Percentiles rank a stretch among this genome's conserved stretches.
Evolutionary conservation across 2,888 invertebrate genomes (phyloP).

Genomic region (Auanema sp.): DNA sequence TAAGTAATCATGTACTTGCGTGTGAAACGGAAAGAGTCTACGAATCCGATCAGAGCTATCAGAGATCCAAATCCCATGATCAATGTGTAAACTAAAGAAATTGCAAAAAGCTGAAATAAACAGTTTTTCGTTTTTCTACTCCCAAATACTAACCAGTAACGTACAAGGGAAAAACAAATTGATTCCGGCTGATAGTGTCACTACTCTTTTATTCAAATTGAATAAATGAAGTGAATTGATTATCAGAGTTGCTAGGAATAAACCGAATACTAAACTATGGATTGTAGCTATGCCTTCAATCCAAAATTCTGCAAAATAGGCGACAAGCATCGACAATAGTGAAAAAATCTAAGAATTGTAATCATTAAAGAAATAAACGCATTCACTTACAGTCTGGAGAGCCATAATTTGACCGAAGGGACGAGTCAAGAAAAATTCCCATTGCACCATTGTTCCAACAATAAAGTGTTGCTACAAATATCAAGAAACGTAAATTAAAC

Average conservation of each 20-base stretch:
- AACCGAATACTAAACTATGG: constrained; percentile 14
- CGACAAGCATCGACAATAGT: constrained; percentile 21
- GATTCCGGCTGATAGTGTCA: constrained; percentile 7
- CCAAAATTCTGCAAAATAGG: constrained; percentile 30
- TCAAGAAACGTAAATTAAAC: not conserved
- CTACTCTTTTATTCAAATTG: constrained; percentile 27
- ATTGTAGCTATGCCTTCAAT: constrained; percentile 35
- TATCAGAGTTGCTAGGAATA: constrained; percentile 25
- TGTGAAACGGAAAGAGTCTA: constrained; percentile 44
- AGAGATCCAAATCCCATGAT: constrained; percentile 33
- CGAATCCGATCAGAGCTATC: constrained; percentile 35
- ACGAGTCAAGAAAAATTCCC: constrained; percentile 39
- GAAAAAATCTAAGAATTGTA: constrained; percentile 31
- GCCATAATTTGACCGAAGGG: constrained; percentile 45
- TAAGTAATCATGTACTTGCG: constrained; percentile 33
- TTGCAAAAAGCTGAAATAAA: constrained; percentile 33
- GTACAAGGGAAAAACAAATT: constrained; percentile 28
- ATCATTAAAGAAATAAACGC: not conserved
- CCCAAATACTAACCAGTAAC: constrained; percentile 21
- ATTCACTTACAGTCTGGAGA: constrained; percentile 30
- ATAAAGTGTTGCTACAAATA: not conserved
- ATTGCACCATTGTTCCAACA: constrained; percentile 7
- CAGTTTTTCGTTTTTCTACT: not conserved
- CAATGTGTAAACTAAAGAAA: constrained; percentile 31
- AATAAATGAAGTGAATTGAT: constrained; percentile 36